phyloP scores from a whole-genome alignment of 1,140 invertebrate genomes.

The Oedothorax gibbosus region DNA sequence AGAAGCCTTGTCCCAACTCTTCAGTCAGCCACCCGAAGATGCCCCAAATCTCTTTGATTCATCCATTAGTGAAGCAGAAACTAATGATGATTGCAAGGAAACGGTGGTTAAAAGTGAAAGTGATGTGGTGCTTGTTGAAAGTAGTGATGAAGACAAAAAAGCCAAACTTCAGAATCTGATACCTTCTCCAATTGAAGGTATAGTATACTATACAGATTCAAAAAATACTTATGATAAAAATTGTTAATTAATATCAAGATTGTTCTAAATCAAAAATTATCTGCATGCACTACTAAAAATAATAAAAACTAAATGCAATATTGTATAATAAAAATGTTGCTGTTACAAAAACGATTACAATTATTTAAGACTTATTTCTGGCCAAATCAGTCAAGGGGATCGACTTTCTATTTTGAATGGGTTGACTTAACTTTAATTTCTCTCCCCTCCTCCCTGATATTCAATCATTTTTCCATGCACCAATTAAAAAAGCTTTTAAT shows the following conservation, averaged over 20 bases:
- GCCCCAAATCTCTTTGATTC: slow-evolving; percentile 66
- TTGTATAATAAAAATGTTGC: neutral
- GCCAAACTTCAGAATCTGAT: slow-evolving; percentile 30
- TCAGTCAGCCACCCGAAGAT: slow-evolving; percentile 67
- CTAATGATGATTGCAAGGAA: slow-evolving; percentile 10
- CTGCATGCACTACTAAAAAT: neutral
- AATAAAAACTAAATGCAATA: neutral
- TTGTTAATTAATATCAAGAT: slow-evolving; percentile 3
- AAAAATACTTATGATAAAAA: neutral
- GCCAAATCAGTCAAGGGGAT: too few species aligned
- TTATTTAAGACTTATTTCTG: too few species aligned
- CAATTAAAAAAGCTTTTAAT: too few species aligned
- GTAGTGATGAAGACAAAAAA: slow-evolving; percentile 63
- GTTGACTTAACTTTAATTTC: too few species aligned
- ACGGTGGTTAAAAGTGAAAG: slow-evolving; percentile 42
- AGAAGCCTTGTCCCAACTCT: slow-evolving; percentile 56
- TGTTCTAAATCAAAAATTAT: neutral
- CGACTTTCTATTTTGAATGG: too few species aligned
- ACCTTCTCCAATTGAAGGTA: slow-evolving; percentile 37
- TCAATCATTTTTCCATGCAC: too few species aligned
- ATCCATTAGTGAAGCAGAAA: slow-evolving; percentile 50
- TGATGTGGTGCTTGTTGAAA: slow-evolving; percentile 63
- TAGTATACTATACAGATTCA: slow-evolving; percentile 11
- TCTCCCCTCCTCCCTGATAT: too few species aligned
- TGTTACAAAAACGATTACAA: too few species aligned